phyloP scores from a whole-genome alignment of 2,888 invertebrate species.

The Dyspetes luteomarginatus region DNA sequence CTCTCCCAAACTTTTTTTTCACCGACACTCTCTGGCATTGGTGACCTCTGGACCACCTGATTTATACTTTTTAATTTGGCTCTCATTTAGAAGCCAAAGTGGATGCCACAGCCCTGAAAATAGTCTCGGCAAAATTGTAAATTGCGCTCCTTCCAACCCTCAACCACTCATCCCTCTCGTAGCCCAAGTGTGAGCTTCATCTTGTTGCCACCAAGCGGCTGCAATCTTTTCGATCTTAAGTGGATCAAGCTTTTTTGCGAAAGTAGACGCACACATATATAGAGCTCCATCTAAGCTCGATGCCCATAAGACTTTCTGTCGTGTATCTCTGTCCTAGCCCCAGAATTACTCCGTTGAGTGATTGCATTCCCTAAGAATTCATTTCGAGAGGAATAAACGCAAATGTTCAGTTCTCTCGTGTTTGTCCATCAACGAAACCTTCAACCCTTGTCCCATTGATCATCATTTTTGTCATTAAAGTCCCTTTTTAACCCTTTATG shows the following conservation, averaged over 20 bases:
- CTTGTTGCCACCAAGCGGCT: slow-evolving; percentile 34
- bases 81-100: slow-evolving; percentile 74
- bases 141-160: slow-evolving; percentile 20
- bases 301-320: slow-evolving; percentile 29
- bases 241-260: slow-evolving; percentile 64
- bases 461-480: neutral
- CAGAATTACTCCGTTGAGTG: slow-evolving; percentile 28
- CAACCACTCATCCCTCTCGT: neutral
- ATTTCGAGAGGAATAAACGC: slow-evolving; percentile 54
- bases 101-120: slow-evolving; percentile 42
- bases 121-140: slow-evolving; percentile 50
- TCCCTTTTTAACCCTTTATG: neutral
- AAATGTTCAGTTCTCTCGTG: slow-evolving; percentile 38
- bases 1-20: slow-evolving; percentile 23
- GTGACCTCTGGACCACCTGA: slow-evolving; percentile 74
- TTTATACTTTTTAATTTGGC: slow-evolving; percentile 81
- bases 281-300: too few relatives aligned
- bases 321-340: slow-evolving; percentile 56
- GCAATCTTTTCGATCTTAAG: slow-evolving; percentile 77
- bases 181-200: slow-evolving; percentile 27
- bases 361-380: slow-evolving; percentile 56
- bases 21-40: slow-evolving; percentile 57
- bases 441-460: slow-evolving; percentile 10
- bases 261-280: neutral
- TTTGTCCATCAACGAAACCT: slow-evolving; percentile 31